Evolutionary conservation across 2,113 vertebrate genomes (phyloP).

Genomic region (Polypterus senegalus): DNA sequence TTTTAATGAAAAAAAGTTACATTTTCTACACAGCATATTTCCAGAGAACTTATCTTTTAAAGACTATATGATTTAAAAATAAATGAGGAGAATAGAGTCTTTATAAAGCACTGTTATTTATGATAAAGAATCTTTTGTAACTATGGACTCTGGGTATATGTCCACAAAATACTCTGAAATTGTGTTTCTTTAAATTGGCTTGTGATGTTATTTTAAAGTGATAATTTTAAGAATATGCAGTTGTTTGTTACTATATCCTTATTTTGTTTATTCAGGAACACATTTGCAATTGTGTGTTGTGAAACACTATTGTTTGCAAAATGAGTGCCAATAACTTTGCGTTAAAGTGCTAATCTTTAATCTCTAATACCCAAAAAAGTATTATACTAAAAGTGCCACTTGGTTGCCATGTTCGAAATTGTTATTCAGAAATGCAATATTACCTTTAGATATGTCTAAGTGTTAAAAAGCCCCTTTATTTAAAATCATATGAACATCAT

Average conservation of each 20-base stretch:
- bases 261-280: conserved; percentile 26
- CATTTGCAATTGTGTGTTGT: conserved; percentile 32
- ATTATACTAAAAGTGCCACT: no score
- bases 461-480: no score
- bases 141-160: conserved; percentile 39
- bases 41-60: conserved; percentile 74
- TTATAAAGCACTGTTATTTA: conserved; percentile 61
- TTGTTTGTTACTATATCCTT: conserved; percentile 22
- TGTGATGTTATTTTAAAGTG: conserved; percentile 42
- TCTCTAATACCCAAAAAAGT: no score
- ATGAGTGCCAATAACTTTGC: no score
- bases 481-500: no score
- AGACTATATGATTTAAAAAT: conserved; percentile 55
- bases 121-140: conserved; percentile 29
- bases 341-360: no score
- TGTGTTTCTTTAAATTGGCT: conserved; percentile 18
- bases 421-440: no score
- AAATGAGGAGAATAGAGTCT: conserved; percentile 41
- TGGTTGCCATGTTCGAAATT: no score
- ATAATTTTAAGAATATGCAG: not conserved
- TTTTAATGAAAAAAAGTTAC: conserved; percentile 64
- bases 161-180: conserved; percentile 34
- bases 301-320: no score
- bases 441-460: no score
- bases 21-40: conserved; percentile 78